Base-by-base conservation (phyloP, 2,113 vertebrate species). In the Mystacornis crossleyi region DNA sequence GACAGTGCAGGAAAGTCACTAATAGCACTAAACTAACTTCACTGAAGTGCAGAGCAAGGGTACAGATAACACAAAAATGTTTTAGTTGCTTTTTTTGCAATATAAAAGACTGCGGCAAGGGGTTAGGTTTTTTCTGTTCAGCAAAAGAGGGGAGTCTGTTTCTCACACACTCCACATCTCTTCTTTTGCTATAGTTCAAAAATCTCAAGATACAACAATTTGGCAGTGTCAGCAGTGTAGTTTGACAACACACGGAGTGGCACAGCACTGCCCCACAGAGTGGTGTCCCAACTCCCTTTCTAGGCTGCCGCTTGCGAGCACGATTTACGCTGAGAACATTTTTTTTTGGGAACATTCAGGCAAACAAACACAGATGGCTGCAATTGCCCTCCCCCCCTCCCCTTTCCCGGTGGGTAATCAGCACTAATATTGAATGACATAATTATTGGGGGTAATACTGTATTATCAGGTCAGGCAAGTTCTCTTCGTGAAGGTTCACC, bases 41-140 rank as follows among this genome's bases (percentile, higher is more conserved):
- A 87, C 72, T 95, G 95, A 94, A 94, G 92, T 89, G 93, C 84
- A 47, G 84, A 95, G 94, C 95, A 82, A 94, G 48, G 47, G 81
- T 96, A 90, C 48, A 82, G 66, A 96, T 97, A 97, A 82, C 86
- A 89, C 55, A 86, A 67, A 85, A 90, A 81, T 57, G n/a, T 96
- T 83, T 89, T 82, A 54, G 67, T 95, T 95, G 85, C 88, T 93
- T 95, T 96, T 81, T 86, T 95, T 92, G 72, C 50, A 60, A 33
- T 81, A 95, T 86, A 89, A 96, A 94, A 72, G 91, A 47, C 73
- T 47, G 72, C 2, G 7, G 92, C 40, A 78, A 95, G 86, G 95
- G 90, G 97, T 96, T 94, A 88, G 26, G 19, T 24, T 66, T 94
- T 96, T 97, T 91, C 89, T 92, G 42, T 87, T 95, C 93, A 77